These are phyloP conservation scores for Amniataba percoides DNA, from an alignment of 2,797 vertebrate species.

Conservation along the genomic window DNA sequence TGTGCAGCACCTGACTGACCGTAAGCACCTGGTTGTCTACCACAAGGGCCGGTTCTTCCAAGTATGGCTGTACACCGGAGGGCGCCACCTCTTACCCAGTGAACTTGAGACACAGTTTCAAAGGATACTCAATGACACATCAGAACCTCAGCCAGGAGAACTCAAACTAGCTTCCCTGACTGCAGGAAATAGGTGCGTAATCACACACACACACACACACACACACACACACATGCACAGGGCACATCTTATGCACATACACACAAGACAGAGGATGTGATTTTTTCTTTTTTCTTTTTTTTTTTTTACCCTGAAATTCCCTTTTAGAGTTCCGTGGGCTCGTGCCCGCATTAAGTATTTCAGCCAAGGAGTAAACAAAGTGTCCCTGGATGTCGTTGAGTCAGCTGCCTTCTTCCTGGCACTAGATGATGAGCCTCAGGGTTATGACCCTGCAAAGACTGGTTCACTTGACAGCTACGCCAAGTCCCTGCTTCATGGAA, in stretches of 20 bases:
- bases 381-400: slow-evolving; percentile 89
- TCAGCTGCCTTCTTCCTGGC: slow-evolving; percentile 92
- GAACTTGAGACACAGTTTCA: slow-evolving; percentile 95
- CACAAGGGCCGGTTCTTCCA: slow-evolving; percentile 93
- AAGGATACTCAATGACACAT: slow-evolving; percentile 91
- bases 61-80: slow-evolving; percentile 92
- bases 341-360: slow-evolving; percentile 89
- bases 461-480: slow-evolving; percentile 90
- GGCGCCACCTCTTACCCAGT: slow-evolving; percentile 89
- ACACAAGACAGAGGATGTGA: not conserved
- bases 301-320: not conserved
- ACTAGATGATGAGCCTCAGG: slow-evolving; percentile 89
- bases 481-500: slow-evolving; percentile 95
- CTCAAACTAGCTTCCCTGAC: slow-evolving; percentile 91
- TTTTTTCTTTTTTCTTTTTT: not conserved
- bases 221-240: not conserved
- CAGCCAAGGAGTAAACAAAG: slow-evolving; percentile 87
- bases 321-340: slow-evolving; percentile 91
- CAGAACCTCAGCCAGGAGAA: slow-evolving; percentile 90
- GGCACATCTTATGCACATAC: not conserved
- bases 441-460: slow-evolving; percentile 74
- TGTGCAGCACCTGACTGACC: slow-evolving; percentile 91
- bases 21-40: slow-evolving; percentile 93
- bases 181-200: slow-evolving; percentile 89
- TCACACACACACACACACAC: not conserved